These are phyloP conservation scores for Tenthredo mesomela DNA, from an alignment of 2,888 invertebrate genomes.

Conservation along the genomic window DNA sequence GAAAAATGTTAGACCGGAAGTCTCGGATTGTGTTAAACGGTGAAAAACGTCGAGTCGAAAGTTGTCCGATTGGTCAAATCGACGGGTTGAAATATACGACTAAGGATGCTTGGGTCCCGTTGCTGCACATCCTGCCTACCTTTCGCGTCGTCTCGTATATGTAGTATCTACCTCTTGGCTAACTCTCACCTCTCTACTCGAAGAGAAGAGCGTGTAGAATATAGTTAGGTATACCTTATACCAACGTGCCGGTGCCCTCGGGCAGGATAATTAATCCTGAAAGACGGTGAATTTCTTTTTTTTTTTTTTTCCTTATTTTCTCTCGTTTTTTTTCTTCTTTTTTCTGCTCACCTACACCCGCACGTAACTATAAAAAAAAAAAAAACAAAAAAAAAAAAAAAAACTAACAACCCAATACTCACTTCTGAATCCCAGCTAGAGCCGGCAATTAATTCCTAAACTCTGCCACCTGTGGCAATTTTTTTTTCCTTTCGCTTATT, in stretches of 20 bases:
- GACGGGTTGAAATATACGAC: constrained; percentile 40
- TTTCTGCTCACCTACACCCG: not conserved
- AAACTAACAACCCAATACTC: constrained; percentile 47
- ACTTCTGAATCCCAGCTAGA: constrained; percentile 63
- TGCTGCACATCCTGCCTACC: constrained; percentile 46
- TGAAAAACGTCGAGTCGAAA: constrained; percentile 20
- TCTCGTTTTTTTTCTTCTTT: not conserved
- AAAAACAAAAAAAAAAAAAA: not conserved
- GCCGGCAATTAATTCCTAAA: constrained; percentile 66
- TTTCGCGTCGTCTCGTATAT: constrained; percentile 32
- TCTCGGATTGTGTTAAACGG: not conserved
- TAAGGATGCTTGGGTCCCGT: constrained; percentile 45
- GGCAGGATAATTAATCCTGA: constrained; percentile 52
- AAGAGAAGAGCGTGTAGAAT: not conserved
- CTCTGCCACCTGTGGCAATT: constrained; percentile 66
- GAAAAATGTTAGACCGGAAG: constrained; percentile 35
- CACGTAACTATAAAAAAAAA: not conserved
- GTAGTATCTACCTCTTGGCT: not conserved
- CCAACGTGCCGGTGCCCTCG: constrained; percentile 35
- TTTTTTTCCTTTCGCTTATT: not conserved
- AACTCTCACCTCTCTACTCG: constrained; percentile 26
- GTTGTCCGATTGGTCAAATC: constrained; percentile 45
- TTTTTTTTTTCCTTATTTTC: not conserved
- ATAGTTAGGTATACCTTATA: constrained; percentile 13
- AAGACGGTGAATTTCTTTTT: constrained; percentile 32